Evolutionary conservation across 2,888 invertebrate species (phyloP), one percentile per base, ranked within the genome.

Genomic region (Chrysolina americana): DNA sequence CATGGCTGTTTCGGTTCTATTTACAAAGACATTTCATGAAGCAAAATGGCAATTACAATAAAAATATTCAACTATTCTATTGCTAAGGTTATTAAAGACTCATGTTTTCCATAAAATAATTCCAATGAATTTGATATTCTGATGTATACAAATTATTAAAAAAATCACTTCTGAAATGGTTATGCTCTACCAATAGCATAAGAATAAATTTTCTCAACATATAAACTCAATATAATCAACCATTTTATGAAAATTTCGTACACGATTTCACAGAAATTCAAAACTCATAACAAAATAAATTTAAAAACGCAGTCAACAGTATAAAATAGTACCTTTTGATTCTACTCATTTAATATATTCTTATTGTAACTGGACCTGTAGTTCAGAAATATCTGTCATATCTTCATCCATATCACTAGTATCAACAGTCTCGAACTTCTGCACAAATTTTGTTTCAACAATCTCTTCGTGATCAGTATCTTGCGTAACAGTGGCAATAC

Each of bases 331-430:
- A 59, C 68, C 44, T 50, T 66, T 66, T 66, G 66, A 66, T 66
- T 66, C 21, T n/a, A 59, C 23, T 65, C 23, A 44, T 56, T 63
- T 11, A 17, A 63, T 17, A 63, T 36, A 19, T 10, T 64, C 28
- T 84, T 86, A 88, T 71, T 87, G 86, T 73, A 88, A 79, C 76
- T 87, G 87, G 70, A 88, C 87, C 76, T 88, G 87, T 68, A 88
- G 79, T 75, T 88, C 88, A 8, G 87, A 85, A 71, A 88, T 88
- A 70, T 88, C 87, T 13, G 86, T 83, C 83, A 88, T 88, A 71
- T 87, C 87, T 70, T 88, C 87, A 1, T 82, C 81, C 66, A 85
- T 85, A 69, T 86, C 85, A 65, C 86, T 84, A 23, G 82, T 83
- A 15, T 84, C 83, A 11, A 81, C 77, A 21, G 83, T 82, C 64